Percentiles rank a stretch among this genome's conserved stretches.
Evolutionary conservation across 1,140 invertebrate genomes (phyloP).

Genomic region (Lepidostoma basale): DNA sequence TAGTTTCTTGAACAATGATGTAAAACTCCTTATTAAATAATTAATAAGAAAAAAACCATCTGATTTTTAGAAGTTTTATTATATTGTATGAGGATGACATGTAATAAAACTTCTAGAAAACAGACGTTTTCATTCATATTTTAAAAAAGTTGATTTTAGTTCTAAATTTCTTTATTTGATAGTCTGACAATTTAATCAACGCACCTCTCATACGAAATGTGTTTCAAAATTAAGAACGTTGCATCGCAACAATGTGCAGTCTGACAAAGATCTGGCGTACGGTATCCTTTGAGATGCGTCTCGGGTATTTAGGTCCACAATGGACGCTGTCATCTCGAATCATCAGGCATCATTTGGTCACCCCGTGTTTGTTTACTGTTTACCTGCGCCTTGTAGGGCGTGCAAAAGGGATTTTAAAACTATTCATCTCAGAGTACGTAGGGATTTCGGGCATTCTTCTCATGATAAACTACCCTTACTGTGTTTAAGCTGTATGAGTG

Average conservation of each 20-base stretch:
- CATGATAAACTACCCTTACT: background rate
- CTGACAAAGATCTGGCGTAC: conserved; percentile 31
- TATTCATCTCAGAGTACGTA: background rate
- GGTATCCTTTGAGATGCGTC: conserved; percentile 18
- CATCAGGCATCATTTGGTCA: conserved; percentile 37
- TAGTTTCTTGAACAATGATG: too few species aligned
- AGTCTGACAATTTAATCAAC: too few species aligned
- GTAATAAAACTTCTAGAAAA: too few species aligned
- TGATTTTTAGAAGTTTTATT: too few species aligned
- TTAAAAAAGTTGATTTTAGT: too few species aligned
- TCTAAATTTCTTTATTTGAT: too few species aligned
- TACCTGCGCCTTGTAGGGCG: conserved; percentile 15
- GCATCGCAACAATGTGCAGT: conserved; percentile 13
- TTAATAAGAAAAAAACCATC: too few species aligned
- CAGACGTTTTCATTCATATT: too few species aligned
- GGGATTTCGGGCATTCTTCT: background rate
- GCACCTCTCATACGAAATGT: background rate
- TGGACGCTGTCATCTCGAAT: conserved; percentile 41
- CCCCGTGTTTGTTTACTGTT: conserved; percentile 25
- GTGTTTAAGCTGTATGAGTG: too few species aligned
- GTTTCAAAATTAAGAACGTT: background rate
- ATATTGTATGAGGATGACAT: too few species aligned
- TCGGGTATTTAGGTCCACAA: conserved; percentile 36
- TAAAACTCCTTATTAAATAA: too few species aligned
- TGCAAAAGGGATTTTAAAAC: conserved; percentile 15